Conservation (phyloP, 2,797 vertebrate species). For the Schizothorax lantsangensis region DNA sequence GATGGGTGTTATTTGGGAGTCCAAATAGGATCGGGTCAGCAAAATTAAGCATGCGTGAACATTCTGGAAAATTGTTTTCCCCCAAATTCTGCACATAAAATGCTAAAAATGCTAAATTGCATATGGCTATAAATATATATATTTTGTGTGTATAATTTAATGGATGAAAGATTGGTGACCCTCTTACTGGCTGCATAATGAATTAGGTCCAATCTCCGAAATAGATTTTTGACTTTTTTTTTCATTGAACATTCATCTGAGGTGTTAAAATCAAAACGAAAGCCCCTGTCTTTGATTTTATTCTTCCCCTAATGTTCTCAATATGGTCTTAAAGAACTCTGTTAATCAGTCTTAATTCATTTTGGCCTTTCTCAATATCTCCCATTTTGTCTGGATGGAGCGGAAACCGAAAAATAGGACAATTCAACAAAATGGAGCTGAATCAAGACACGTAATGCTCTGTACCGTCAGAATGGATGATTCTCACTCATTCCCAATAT, state of each 20-base stretch:
- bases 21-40: background rate
- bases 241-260: constrained; percentile 18
- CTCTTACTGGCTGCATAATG: background rate
- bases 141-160: too few species aligned
- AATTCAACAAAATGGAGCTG: constrained; percentile 71
- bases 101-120: background rate
- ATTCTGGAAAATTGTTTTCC: background rate
- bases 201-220: background rate
- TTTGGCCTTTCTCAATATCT: constrained; percentile 61
- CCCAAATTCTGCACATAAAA: background rate
- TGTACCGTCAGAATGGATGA: constrained; percentile 56
- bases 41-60: background rate
- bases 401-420: constrained; percentile 56
- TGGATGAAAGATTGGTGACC: background rate
- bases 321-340: constrained; percentile 39
- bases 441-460: constrained; percentile 65
- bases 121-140: background rate
- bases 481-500: constrained; percentile 34
- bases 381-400: constrained; percentile 62
- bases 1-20: background rate
- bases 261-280: constrained; percentile 29
- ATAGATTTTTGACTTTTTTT: constrained; percentile 11
- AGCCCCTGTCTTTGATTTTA: constrained; percentile 21
- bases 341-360: constrained; percentile 64
- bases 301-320: constrained; percentile 39